Percentiles rank a stretch among this genome's conserved stretches.
These are phyloP conservation scores for Zapornia atra DNA, from an alignment of 2,113 vertebrate species.

Conservation along the genomic window DNA sequence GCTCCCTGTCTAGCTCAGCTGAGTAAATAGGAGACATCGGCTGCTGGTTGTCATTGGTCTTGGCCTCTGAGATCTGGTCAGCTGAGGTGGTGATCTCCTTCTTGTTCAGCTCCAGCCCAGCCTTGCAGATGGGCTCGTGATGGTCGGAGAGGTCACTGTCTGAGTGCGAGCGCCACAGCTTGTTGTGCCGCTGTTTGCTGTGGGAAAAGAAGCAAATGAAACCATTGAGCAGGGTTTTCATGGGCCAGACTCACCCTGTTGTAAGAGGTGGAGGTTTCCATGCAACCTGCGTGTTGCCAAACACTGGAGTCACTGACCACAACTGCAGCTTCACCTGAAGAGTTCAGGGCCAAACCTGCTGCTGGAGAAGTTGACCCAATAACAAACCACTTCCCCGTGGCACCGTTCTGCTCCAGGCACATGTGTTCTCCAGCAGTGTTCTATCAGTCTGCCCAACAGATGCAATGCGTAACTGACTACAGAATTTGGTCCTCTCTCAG, in stretches of 20 bases:
- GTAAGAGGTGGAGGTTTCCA: not conserved
- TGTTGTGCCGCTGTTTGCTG: slow-evolving; percentile 98
- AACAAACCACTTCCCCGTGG: not conserved
- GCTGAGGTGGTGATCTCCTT: slow-evolving; percentile 85
- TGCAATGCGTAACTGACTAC: not conserved
- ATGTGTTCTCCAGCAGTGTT: not conserved
- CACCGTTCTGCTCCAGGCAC: not conserved
- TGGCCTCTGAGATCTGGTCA: slow-evolving; percentile 83
- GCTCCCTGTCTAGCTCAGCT: slow-evolving; percentile 41
- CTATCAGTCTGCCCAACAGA: not conserved
- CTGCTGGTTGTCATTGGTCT: slow-evolving; percentile 75
- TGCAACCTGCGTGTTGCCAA: not conserved
- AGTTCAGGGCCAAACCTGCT: not conserved
- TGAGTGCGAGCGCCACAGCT: slow-evolving; percentile 96
- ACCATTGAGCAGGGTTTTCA: not conserved
- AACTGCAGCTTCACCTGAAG: not conserved
- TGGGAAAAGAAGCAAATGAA: not conserved
- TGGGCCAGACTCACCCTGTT: not conserved
- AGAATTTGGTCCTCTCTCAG: not conserved
- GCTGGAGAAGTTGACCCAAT: not conserved
- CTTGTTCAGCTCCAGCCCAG: slow-evolving; percentile 85
- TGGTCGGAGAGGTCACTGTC: slow-evolving; percentile 92
- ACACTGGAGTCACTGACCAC: not conserved
- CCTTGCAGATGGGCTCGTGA: slow-evolving; percentile 79
- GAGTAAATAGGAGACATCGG: slow-evolving; percentile 65